These are phyloP conservation scores for Mythimna ferrago DNA, from an alignment of 2,888 invertebrate genomes.

Conservation along the genomic window DNA sequence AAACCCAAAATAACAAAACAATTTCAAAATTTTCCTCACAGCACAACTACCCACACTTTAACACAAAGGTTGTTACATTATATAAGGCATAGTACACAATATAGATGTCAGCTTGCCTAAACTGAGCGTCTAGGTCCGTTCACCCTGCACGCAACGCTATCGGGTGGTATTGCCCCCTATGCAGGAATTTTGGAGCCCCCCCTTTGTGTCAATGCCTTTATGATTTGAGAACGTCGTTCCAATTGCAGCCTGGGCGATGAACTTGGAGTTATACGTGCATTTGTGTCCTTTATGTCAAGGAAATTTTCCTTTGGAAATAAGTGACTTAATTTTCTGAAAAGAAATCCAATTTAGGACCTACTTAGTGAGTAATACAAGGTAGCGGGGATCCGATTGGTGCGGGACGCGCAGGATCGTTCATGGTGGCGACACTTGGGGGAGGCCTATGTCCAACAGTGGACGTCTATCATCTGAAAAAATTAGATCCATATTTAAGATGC, in stretches of 20 bases:
- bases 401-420: no score
- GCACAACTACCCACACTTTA: not conserved
- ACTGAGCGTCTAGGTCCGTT: constrained; percentile 66
- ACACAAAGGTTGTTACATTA: constrained; percentile 39
- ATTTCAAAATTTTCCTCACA: constrained; percentile 13
- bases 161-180: constrained; percentile 63
- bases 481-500: no score
- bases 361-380: no score
- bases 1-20: not conserved
- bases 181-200: constrained; percentile 71
- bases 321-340: not conserved
- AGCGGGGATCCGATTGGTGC: no score
- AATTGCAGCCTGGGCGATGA: constrained; percentile 73
- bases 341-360: not conserved
- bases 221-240: constrained; percentile 73
- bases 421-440: no score
- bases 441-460: no score
- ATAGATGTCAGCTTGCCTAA: constrained; percentile 66
- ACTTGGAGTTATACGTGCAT: constrained; percentile 55
- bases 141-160: constrained; percentile 67
- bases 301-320: constrained; percentile 3
- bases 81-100: constrained; percentile 55
- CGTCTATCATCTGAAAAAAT: no score
- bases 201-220: constrained; percentile 77
- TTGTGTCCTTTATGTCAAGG: constrained; percentile 19